A percentile compares a stretch with the other conserved stretches of the same genome.
These are phyloP conservation scores for Tridacna gigas DNA, from an alignment of 2,888 invertebrate genomes.

Conservation along the genomic window DNA sequence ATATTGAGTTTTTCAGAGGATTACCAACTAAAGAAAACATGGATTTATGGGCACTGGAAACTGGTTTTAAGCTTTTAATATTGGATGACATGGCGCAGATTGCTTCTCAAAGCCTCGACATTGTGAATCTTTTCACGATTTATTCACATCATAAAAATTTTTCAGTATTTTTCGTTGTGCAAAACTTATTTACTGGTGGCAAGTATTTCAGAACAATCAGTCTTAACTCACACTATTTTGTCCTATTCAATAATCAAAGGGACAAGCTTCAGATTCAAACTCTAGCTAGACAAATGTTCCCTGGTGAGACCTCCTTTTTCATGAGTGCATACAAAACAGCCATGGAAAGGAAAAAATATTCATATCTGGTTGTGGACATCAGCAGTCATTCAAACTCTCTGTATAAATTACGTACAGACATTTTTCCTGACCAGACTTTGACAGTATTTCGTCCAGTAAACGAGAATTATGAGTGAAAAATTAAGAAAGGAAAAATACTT, in stretches of 20 bases:
- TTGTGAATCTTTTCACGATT: slow-evolving; percentile 46
- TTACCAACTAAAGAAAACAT: slow-evolving; percentile 53
- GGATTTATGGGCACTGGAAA: slow-evolving; percentile 48
- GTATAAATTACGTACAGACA: slow-evolving; percentile 53
- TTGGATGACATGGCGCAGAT: slow-evolving; percentile 59
- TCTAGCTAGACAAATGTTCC: slow-evolving; percentile 61
- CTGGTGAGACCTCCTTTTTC: slow-evolving; percentile 54
- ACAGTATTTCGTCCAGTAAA: slow-evolving; percentile 47
- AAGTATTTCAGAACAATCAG: slow-evolving; percentile 60
- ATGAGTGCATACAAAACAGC: slow-evolving; percentile 55
- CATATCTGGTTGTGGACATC: slow-evolving; percentile 50
- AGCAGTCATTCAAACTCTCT: slow-evolving; percentile 32
- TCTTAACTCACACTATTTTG: too few relatives aligned
- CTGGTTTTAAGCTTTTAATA: slow-evolving; percentile 44
- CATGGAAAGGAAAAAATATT: slow-evolving; percentile 42
- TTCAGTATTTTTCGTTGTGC: slow-evolving; percentile 57
- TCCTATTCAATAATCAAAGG: slow-evolving; percentile 54
- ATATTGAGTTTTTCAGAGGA: slow-evolving; percentile 49
- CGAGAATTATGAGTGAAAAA: slow-evolving; percentile 26
- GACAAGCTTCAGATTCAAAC: slow-evolving; percentile 59
- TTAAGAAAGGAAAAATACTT: neutral
- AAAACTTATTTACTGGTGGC: slow-evolving; percentile 60
- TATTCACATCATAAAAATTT: slow-evolving; percentile 57
- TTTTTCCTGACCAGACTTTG: slow-evolving; percentile 34
- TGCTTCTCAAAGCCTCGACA: slow-evolving; percentile 50